Evolutionary conservation across 2,113 vertebrate species (phyloP).

Genomic region (Lepisosteus osseus): DNA sequence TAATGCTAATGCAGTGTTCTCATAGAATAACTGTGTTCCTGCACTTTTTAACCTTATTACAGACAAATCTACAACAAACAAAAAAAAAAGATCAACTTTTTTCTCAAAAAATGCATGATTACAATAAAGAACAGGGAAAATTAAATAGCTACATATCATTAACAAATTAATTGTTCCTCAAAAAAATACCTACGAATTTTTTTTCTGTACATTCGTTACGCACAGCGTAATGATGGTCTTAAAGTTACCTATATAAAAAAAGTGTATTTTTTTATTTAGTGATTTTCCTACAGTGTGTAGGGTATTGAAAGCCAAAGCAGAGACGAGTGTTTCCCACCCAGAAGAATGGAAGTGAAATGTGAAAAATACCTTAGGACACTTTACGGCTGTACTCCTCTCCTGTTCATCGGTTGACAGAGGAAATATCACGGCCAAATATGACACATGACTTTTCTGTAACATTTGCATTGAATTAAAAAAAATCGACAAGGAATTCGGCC

Average conservation of each 20-base stretch:
- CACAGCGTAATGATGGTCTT: constrained; percentile 99
- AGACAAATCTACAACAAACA: constrained; percentile 79
- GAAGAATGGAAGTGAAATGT: constrained; percentile 77
- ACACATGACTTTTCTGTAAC: neutral
- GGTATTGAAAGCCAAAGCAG: constrained; percentile 80
- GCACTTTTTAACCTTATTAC: constrained; percentile 82
- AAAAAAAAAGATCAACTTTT: constrained; percentile 99
- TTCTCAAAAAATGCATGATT: constrained; percentile 87
- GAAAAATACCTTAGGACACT: constrained; percentile 47
- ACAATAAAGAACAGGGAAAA: constrained; percentile 92
- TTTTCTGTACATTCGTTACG: constrained; percentile 99
- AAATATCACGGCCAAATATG: constrained; percentile 13
- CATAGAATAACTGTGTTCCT: constrained; percentile 93
- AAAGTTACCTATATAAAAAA: constrained; percentile 97
- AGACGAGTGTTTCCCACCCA: constrained; percentile 70
- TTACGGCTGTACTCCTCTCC: constrained; percentile 31
- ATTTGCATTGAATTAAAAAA: no score
- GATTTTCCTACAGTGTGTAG: constrained; percentile 87
- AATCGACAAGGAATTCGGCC: no score
- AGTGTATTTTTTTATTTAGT: constrained; percentile 72
- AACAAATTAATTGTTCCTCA: constrained; percentile 99
- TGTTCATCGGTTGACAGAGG: constrained; percentile 23
- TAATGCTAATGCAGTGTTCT: constrained; percentile 81
- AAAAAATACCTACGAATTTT: constrained; percentile 99
- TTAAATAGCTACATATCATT: constrained; percentile 99